Base-by-base conservation (phyloP, 2,113 vertebrate genomes). In the Hassar affinis region DNA sequence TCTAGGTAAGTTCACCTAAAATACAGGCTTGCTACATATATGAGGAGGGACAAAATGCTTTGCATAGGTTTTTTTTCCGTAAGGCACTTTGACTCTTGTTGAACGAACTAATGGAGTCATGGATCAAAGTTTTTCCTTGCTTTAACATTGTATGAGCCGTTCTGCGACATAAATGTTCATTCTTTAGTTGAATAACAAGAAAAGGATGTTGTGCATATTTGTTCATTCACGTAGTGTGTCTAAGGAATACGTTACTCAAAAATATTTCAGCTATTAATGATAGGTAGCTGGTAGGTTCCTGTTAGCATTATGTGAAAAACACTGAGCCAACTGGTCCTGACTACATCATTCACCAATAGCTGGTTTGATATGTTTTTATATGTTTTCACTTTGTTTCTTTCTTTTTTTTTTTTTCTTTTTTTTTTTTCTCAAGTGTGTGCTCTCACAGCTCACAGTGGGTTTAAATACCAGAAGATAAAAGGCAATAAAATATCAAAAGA, bases 31-130 rank as follows among this genome's bases (percentile, higher is more conserved):
- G 86, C 90, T 89, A 91, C 88, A 89, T 87, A 90, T 91, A 94
- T 94, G 91, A 94, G 94, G 92, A 95, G 94, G 91, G 89, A 89
- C 87, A 88, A 77, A 87, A 88, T 78, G 80, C 22, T 92, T 97
- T 99, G 97, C 97, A 99, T 99, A 98, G 97, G 95, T 93, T 90
- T 95, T 90, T 95, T 92, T 94, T 94, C 12, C 90, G 88, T 94
- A 98, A 99, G 97, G 98, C 98, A 99, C 98, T 54, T 92, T 49
- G 90, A 91, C 88, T 86, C 85, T 92, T 91, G 71, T 90, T 87
- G 87, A 91, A 91, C 90, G 85, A 85, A 85, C 88, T 84, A 88
- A 88, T 86, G 87, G 87, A 85, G 66, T 80, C 35, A 88, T 90
- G 91, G 79, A 69, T 78, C 72, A 59, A 85, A 47, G 80, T 85